These are phyloP conservation scores for Myripristis murdjan DNA, from an alignment of 2,797 vertebrate species.

Conservation along the genomic window DNA sequence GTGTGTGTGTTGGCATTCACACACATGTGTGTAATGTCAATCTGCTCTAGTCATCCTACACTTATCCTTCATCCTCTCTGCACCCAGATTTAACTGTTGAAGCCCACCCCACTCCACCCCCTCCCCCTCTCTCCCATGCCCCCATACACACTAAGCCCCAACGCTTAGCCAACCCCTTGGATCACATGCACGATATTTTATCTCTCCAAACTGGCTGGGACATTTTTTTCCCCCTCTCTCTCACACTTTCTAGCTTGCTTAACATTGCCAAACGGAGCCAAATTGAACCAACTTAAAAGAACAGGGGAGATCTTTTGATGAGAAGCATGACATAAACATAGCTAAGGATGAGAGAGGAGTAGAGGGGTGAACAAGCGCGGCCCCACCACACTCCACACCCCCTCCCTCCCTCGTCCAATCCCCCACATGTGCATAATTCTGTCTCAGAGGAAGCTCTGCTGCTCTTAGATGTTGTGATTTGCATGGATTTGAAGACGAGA, in stretches of 20 bases:
- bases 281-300: slow-evolving; percentile 70
- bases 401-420: slow-evolving; percentile 49
- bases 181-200: slow-evolving; percentile 57
- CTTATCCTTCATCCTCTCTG: slow-evolving; percentile 73
- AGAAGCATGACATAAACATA: slow-evolving; percentile 73
- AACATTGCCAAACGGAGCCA: slow-evolving; percentile 57
- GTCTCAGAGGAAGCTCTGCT: slow-evolving; percentile 75
- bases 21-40: slow-evolving; percentile 68
- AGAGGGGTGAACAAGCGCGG: slow-evolving; percentile 21
- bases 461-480: slow-evolving; percentile 84
- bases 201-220: slow-evolving; percentile 41
- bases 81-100: slow-evolving; percentile 65
- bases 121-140: background rate
- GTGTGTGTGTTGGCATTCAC: slow-evolving; percentile 25
- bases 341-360: slow-evolving; percentile 56
- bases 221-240: slow-evolving; percentile 6
- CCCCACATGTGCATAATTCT: slow-evolving; percentile 75
- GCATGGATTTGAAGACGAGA: slow-evolving; percentile 81
- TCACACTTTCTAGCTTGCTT: slow-evolving; percentile 34
- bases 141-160: slow-evolving; percentile 35
- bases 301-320: slow-evolving; percentile 62
- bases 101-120: background rate
- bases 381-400: background rate
- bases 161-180: slow-evolving; percentile 44
- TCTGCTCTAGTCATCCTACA: slow-evolving; percentile 74